Evolutionary conservation across 1,140 invertebrate species (phyloP).

Genomic region (Listronotus oregonensis): DNA sequence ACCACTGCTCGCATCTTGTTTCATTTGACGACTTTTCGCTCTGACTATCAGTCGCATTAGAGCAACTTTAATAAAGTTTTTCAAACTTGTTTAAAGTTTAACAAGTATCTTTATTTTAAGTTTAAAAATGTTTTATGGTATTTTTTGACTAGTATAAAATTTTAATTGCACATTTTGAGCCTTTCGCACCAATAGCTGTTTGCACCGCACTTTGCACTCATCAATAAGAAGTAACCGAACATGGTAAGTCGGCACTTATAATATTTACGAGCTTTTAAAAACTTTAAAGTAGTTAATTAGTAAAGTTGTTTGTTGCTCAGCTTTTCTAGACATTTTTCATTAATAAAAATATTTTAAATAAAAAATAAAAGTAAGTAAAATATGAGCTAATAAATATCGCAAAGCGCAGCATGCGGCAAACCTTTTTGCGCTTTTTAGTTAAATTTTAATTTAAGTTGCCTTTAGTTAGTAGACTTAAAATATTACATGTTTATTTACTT

Average conservation of each 20-base stretch:
- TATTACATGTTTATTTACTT: no score
- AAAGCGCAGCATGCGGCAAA: no score
- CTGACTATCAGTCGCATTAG: not conserved
- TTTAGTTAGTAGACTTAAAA: no score
- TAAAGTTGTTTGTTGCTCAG: no score
- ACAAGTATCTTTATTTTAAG: not conserved
- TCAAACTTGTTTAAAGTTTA: conserved; percentile 4
- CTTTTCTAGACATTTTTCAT: no score
- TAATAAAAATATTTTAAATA: no score
- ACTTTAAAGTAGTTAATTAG: not conserved
- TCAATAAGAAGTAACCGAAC: not conserved
- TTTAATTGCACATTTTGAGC: conserved; percentile 8
- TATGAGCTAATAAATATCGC: no score
- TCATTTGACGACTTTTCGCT: conserved; percentile 21
- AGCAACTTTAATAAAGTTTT: conserved; percentile 12
- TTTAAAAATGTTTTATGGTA: not conserved
- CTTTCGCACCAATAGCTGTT: conserved; percentile 9
- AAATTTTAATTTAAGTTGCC: no score
- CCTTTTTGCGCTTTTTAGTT: no score
- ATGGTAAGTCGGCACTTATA: conserved; percentile 15
- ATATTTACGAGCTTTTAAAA: not conserved
- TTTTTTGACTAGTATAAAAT: conserved; percentile 14
- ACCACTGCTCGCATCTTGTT: conserved; percentile 13
- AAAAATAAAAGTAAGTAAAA: no score
- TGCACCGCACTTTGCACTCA: conserved; percentile 9